Conservation (phyloP, 2,888 invertebrate genomes). For the Eilema griseolum region DNA sequence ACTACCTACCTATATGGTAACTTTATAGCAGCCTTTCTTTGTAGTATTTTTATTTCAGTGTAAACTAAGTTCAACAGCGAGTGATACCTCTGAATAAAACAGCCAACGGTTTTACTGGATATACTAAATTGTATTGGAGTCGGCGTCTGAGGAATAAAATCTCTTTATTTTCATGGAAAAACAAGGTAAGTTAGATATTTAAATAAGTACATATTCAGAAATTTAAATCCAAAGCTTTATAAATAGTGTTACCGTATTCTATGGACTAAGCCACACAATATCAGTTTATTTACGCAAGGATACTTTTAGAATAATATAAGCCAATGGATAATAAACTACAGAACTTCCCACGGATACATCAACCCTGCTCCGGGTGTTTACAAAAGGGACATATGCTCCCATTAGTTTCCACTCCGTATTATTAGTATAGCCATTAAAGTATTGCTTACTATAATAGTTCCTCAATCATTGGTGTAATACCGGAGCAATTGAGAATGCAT, state of each 20-base stretch:
- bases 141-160: slow-evolving; percentile 13
- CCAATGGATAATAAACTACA: slow-evolving; percentile 2
- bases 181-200: not conserved
- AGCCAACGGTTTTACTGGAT: slow-evolving; percentile 6
- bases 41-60: slow-evolving; percentile 12
- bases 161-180: slow-evolving; percentile 13
- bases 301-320: not conserved
- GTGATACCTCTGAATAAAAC: slow-evolving; percentile 11
- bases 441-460: not conserved
- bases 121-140: slow-evolving; percentile 16
- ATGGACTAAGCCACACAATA: not conserved
- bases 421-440: not conserved
- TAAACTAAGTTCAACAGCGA: slow-evolving; percentile 13
- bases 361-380: slow-evolving; percentile 47
- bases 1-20: slow-evolving; percentile 6
- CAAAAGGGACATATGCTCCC: slow-evolving; percentile 34
- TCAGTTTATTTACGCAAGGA: not conserved
- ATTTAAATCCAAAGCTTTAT: not conserved
- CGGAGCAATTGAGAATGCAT: not conserved
- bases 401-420: slow-evolving; percentile 27
- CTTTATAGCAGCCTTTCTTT: slow-evolving; percentile 16
- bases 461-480: not conserved
- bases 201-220: not conserved
- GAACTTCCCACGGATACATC: slow-evolving; percentile 44
- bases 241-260: not conserved